Percentiles rank a stretch among this genome's conserved stretches.
Conservation (phyloP, 1,140 invertebrate genomes). For the Drosophila simulans region DNA sequence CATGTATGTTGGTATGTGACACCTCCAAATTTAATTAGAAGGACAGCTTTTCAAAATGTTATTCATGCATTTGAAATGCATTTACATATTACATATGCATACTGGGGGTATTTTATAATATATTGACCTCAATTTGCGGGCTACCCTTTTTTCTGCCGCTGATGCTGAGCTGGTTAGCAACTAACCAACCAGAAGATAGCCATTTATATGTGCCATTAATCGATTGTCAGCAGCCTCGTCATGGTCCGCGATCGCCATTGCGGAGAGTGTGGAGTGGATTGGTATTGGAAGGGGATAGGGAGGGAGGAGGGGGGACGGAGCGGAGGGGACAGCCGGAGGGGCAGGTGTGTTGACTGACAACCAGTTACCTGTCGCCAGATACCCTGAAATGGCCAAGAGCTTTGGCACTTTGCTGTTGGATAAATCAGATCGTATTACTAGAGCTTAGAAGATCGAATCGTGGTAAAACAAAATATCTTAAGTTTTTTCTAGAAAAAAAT, state of each 20-base stretch:
- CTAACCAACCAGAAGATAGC: conserved; percentile 77
- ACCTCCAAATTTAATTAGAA: too few relatives aligned
- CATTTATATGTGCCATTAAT: conserved; percentile 81
- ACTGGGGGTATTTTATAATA: not conserved
- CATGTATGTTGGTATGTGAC: too few relatives aligned
- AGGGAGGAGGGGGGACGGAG: not conserved
- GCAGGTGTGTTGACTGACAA: conserved; percentile 47
- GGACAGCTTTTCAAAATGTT: too few relatives aligned
- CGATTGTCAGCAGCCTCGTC: conserved; percentile 78
- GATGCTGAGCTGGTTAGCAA: conserved; percentile 28
- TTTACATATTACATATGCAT: not conserved
- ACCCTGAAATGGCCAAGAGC: conserved; percentile 18
- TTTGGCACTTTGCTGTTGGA: not conserved
- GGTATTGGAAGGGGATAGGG: not conserved
- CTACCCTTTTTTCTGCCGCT: not conserved
- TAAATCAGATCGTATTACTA: conserved; percentile 15
- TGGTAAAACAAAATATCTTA: not conserved
- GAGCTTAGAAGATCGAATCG: not conserved
- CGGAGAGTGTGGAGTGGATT: conserved; percentile 14
- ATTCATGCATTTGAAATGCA: not conserved
- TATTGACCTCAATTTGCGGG: not conserved
- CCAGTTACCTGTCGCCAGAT: conserved; percentile 56
- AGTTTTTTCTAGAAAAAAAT: conserved; percentile 3
- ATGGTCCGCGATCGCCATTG: conserved; percentile 56
- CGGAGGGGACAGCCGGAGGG: too few relatives aligned